Conservation (phyloP, 1,140 invertebrate species). For the Dolichoris vasculosae region DNA sequence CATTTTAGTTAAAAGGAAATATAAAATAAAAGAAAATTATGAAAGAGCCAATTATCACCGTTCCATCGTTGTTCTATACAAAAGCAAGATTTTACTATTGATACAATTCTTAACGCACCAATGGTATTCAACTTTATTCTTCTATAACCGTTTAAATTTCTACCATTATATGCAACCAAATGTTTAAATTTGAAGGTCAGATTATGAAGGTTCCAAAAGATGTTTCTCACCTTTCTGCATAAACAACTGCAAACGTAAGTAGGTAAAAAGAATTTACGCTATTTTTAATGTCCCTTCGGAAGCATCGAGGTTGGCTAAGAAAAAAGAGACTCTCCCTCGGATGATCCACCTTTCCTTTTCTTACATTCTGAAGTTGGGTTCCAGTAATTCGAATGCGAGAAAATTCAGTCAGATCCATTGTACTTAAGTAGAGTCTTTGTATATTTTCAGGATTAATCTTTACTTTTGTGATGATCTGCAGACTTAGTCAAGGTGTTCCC, state of each 20-base stretch:
- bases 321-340: background rate
- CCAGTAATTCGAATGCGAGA: background rate
- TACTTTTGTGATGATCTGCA: constrained; percentile 13
- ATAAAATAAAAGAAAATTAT: constrained; percentile 1
- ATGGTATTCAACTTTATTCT: background rate
- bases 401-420: constrained; percentile 22
- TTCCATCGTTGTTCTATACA: background rate
- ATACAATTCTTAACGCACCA: constrained; percentile 22
- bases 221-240: constrained; percentile 32
- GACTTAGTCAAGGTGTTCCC: constrained; percentile 1
- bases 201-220: constrained; percentile 22
- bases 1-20: background rate
- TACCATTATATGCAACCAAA: background rate
- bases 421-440: background rate
- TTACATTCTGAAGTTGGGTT: background rate
- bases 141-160: background rate
- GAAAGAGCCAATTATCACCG: constrained; percentile 8
- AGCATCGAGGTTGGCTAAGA: background rate
- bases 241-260: constrained; percentile 10
- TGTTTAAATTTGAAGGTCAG: background rate
- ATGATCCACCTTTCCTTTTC: background rate
- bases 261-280: background rate
- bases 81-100: constrained; percentile 18
- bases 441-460: background rate
- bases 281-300: background rate